These are phyloP conservation scores for Hypsopygia costalis DNA, from an alignment of 2,888 invertebrate species.

Conservation along the genomic window DNA sequence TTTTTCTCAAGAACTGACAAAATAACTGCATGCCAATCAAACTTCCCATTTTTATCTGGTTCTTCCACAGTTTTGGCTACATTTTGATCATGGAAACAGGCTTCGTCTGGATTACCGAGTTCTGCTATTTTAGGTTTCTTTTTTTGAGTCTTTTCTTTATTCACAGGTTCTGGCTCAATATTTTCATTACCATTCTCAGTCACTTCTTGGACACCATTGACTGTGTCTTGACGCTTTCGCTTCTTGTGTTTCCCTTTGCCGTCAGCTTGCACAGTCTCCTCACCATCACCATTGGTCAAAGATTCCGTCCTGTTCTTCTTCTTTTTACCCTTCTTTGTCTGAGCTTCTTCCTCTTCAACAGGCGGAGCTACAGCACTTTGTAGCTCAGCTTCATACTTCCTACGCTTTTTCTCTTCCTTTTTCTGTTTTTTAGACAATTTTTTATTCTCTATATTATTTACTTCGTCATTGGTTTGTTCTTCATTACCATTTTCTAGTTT, in stretches of 20 bases:
- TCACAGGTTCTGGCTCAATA: slow-evolving; percentile 30
- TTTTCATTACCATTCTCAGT: slow-evolving; percentile 28
- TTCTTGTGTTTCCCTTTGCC: slow-evolving; percentile 60
- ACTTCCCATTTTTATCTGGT: slow-evolving; percentile 47
- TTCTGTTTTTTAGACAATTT: slow-evolving; percentile 67
- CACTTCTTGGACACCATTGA: slow-evolving; percentile 37
- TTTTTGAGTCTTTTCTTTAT: slow-evolving; percentile 44
- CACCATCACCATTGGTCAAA: slow-evolving; percentile 33
- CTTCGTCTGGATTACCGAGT: slow-evolving; percentile 51
- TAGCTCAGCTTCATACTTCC: slow-evolving; percentile 69
- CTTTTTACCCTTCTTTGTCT: slow-evolving; percentile 62
- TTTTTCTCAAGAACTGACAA: slow-evolving; percentile 70
- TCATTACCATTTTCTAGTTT: slow-evolving; percentile 23
- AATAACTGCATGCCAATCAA: slow-evolving; percentile 75
- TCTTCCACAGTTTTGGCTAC: slow-evolving; percentile 63
- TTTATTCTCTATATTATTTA: slow-evolving; percentile 31
- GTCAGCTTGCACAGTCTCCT: slow-evolving; percentile 31
- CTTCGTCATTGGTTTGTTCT: slow-evolving; percentile 22
- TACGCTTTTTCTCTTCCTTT: slow-evolving; percentile 69
- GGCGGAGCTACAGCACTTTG: slow-evolving; percentile 52
- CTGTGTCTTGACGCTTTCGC: slow-evolving; percentile 64
- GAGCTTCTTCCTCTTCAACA: slow-evolving; percentile 37
- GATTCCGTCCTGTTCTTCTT: slow-evolving; percentile 61
- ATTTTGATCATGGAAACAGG: slow-evolving; percentile 68
- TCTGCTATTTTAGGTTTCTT: slow-evolving; percentile 58